Conservation (phyloP, 1,140 invertebrate genomes). For the Pantala flavescens region DNA sequence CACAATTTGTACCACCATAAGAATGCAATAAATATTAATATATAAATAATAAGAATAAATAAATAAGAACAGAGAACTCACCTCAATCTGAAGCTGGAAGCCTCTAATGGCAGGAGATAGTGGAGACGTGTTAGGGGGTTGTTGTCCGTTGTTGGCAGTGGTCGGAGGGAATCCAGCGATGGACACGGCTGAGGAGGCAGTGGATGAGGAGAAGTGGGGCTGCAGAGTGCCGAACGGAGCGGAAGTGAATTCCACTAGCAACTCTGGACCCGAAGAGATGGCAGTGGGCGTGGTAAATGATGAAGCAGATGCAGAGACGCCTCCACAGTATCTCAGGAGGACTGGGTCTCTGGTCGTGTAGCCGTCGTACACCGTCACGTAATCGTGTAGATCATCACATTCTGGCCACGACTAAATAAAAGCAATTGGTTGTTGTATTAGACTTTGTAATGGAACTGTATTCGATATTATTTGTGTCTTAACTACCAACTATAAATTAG, state of each 20-base stretch:
- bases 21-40: no score
- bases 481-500: no score
- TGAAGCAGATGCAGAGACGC: slow-evolving; percentile 48
- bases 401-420: slow-evolving; percentile 56
- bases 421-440: no score
- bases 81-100: neutral
- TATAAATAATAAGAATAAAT: no score
- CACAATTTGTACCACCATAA: no score
- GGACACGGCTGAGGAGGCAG: neutral
- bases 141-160: neutral
- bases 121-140: neutral
- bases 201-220: slow-evolving; percentile 32
- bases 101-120: neutral
- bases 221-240: slow-evolving; percentile 78
- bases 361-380: slow-evolving; percentile 82
- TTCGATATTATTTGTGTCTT: slow-evolving; percentile 39
- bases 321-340: slow-evolving; percentile 80
- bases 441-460: no score
- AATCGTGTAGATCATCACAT: slow-evolving; percentile 77
- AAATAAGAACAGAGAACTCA: neutral
- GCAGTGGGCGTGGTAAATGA: slow-evolving; percentile 52
- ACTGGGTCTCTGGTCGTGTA: slow-evolving; percentile 79
- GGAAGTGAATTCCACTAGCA: slow-evolving; percentile 81
- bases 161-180: neutral
- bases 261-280: slow-evolving; percentile 71